Evolutionary conservation across 2,888 invertebrate genomes (phyloP).

Genomic region (Adineta ricciae): DNA sequence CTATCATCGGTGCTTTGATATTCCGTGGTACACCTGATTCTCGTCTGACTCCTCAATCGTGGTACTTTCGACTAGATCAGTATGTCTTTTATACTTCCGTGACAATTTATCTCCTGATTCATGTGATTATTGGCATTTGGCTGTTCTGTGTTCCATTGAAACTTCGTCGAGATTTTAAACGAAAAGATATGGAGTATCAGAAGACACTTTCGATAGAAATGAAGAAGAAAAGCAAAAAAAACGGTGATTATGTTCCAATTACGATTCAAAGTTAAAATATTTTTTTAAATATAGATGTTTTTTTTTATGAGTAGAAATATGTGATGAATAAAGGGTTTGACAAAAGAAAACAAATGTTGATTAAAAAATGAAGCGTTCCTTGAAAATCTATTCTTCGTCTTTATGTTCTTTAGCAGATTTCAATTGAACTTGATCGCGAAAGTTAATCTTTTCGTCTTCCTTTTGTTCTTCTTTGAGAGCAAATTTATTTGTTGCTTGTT

Average conservation of each 20-base stretch:
- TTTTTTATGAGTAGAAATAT: not conserved
- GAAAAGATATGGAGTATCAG: not conserved
- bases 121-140: not conserved
- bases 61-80: not conserved
- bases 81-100: not conserved
- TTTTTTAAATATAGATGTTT: too few relatives aligned
- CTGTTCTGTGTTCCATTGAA: not conserved
- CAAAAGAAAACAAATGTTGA: not conserved
- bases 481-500: constrained; percentile 82
- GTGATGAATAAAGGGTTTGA: not conserved
- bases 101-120: not conserved
- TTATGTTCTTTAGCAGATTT: constrained; percentile 33
- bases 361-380: not conserved
- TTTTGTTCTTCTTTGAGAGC: constrained; percentile 63
- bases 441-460: constrained; percentile 33
- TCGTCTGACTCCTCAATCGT: not conserved
- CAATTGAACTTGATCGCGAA: constrained; percentile 31
- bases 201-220: not conserved
- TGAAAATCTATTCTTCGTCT: constrained; percentile 21
- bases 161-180: not conserved
- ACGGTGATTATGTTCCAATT: not conserved
- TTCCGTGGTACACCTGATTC: not conserved
- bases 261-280: not conserved
- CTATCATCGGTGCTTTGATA: constrained; percentile 20
- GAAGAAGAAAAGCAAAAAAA: not conserved